Evolutionary conservation across 2,888 invertebrate species (phyloP).

Genomic region (Apodemia mormo): DNA sequence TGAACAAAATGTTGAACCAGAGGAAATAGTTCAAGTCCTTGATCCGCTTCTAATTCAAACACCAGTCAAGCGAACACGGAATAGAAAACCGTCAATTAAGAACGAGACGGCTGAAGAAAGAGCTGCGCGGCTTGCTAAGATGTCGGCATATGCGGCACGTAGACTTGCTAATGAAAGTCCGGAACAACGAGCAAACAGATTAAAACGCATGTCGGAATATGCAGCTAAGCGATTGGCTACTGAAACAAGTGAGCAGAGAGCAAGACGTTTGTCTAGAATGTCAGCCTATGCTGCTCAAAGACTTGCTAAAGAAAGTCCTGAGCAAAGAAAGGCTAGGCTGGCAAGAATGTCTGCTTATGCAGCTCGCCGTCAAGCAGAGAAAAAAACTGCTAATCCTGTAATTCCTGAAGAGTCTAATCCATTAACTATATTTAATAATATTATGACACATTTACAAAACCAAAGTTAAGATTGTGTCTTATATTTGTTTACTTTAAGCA

Average conservation of each 20-base stretch:
- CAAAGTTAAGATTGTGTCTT: constrained; percentile 44
- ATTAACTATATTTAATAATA: constrained; percentile 9
- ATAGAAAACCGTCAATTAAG: constrained; percentile 46
- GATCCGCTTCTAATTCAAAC: constrained; percentile 47
- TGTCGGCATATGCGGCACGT: constrained; percentile 71
- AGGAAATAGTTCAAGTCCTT: constrained; percentile 41
- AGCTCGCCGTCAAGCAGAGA: constrained; percentile 65
- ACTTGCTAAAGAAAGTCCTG: constrained; percentile 66
- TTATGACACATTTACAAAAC: constrained; percentile 33
- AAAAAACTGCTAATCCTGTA: constrained; percentile 42
- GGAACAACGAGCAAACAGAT: constrained; percentile 60
- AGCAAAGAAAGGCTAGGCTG: constrained; percentile 59
- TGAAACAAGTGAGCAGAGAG: constrained; percentile 66
- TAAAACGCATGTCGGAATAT: constrained; percentile 73
- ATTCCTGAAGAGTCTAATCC: constrained; percentile 1
- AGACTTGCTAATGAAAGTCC: constrained; percentile 69
- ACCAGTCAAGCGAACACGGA: constrained; percentile 41
- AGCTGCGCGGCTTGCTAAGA: constrained; percentile 59
- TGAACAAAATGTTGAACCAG: constrained; percentile 22
- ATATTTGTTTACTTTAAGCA: constrained; percentile 26
- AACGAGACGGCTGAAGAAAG: constrained; percentile 61
- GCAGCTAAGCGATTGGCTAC: constrained; percentile 63
- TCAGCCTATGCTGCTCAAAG: constrained; percentile 71
- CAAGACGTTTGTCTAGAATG: constrained; percentile 66
- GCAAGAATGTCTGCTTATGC: constrained; percentile 75